A percentile compares a stretch with the other conserved stretches of the same genome.
Conservation (phyloP, 2,797 vertebrate genomes). For the Spinus pinus region DNA sequence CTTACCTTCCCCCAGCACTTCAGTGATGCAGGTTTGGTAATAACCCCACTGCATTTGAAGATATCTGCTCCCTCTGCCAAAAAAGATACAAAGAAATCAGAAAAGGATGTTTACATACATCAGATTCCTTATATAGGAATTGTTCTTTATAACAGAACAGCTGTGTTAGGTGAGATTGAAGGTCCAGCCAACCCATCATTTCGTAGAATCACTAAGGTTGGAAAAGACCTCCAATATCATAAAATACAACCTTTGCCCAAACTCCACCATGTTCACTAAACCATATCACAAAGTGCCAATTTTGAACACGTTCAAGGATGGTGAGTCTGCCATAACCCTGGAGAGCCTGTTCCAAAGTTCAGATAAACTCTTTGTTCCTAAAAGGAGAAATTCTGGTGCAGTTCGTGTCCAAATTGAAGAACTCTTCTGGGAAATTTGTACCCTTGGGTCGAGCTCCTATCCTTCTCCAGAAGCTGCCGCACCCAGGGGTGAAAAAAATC, state of each 20-base stretch:
- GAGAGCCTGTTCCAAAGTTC: not conserved
- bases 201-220: not conserved
- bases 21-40: not conserved
- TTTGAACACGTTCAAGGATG: not conserved
- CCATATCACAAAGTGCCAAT: not conserved
- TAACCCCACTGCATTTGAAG: not conserved
- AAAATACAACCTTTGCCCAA: not conserved
- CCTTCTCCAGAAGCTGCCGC: not conserved
- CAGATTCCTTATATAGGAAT: not conserved
- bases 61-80: not conserved
- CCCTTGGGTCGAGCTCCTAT: not conserved
- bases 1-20: not conserved
- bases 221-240: not conserved
- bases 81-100: not conserved
- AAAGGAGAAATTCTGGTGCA: not conserved
- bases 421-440: not conserved
- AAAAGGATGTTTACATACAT: accelerated
- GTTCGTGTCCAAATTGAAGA: not conserved
- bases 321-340: not conserved
- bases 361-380: not conserved
- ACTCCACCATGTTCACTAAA: not conserved
- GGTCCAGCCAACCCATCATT: not conserved
- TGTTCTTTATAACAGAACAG: accelerated
- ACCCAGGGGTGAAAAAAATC: not conserved
- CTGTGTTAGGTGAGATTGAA: not conserved